Conservation (phyloP, 2,113 vertebrate species). For the Pterocles gutturalis region DNA sequence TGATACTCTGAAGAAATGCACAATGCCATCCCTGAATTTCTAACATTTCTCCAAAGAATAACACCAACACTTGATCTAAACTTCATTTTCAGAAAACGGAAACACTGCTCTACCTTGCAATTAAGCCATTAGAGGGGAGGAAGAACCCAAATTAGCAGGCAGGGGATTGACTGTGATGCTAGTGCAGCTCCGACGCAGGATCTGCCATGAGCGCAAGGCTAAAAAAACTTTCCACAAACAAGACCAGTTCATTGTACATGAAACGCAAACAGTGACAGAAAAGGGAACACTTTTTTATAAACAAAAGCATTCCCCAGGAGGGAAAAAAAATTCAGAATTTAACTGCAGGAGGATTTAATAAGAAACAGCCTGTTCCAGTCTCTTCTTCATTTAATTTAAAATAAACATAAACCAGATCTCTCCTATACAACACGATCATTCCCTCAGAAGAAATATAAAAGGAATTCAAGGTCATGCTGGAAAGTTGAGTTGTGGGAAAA, state of each 20-base stretch:
- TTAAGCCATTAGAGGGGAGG: neutral
- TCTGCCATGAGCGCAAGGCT: neutral
- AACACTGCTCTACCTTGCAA: neutral
- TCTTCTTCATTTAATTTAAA: constrained; percentile 55
- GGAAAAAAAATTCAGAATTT: neutral
- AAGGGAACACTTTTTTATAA: constrained; percentile 22
- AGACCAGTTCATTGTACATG: neutral
- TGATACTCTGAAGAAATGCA: neutral
- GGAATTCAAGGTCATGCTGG: constrained; percentile 18
- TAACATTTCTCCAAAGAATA: neutral
- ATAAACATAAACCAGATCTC: constrained; percentile 50
- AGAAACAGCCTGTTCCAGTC: constrained; percentile 31
- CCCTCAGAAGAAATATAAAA: neutral
- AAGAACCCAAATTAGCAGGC: fast-evolving
- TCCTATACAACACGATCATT: neutral
- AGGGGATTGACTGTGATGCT: neutral
- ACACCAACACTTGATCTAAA: neutral
- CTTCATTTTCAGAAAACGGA: neutral
- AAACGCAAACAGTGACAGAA: constrained; percentile 18
- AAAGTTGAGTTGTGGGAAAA: neutral
- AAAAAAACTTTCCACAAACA: constrained; percentile 1
- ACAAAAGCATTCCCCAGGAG: constrained; percentile 36
- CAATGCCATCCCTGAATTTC: neutral
- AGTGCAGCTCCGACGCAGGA: neutral
- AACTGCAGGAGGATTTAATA: constrained; percentile 38